Conservation (phyloP, 1,140 invertebrate species). For the Heliconius congener region DNA sequence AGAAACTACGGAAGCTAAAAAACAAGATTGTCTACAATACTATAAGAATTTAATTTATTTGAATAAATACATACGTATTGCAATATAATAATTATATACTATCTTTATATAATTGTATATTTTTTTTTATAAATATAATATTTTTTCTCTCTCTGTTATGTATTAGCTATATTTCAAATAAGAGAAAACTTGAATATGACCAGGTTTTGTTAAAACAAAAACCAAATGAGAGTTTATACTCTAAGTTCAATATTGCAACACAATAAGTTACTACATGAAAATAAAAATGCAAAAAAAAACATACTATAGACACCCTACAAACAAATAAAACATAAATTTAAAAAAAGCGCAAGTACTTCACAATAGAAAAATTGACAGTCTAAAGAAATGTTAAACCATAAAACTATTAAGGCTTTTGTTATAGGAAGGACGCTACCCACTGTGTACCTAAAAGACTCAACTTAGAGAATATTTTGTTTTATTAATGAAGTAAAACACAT, state of each 20-base stretch:
- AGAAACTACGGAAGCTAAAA: not conserved
- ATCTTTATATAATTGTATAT: no score
- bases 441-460: conserved; percentile 24
- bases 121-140: not conserved
- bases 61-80: not conserved
- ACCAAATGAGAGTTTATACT: no score
- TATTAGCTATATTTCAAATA: no score
- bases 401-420: conserved; percentile 34
- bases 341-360: not conserved
- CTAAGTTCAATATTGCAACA: no score
- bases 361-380: not conserved
- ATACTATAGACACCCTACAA: not conserved
- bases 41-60: not conserved
- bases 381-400: conserved; percentile 21
- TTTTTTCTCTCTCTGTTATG: not conserved
- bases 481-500: conserved; percentile 10
- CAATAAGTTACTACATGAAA: no score
- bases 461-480: conserved; percentile 7
- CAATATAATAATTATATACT: no score
- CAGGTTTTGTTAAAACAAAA: no score
- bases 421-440: conserved; percentile 25
- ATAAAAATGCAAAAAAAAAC: no score
- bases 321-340: conserved; percentile 7
- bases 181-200: no score
- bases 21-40: not conserved